phyloP scores from a whole-genome alignment of 35 echinoderm and acorn worm genomes.

The Amphiura filiformis region DNA sequence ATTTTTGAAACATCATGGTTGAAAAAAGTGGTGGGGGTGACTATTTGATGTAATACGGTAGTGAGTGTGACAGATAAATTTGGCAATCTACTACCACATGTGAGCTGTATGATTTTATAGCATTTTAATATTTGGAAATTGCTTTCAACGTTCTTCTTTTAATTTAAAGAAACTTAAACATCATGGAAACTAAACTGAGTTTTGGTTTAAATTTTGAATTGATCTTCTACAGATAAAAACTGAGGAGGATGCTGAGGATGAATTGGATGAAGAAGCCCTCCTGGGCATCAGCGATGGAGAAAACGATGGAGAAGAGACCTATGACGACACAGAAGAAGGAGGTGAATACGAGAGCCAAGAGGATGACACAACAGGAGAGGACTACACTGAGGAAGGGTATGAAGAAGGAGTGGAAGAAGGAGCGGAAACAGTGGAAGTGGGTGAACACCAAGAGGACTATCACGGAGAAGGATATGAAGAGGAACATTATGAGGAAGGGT shows the following conservation, averaged over 20 bases:
- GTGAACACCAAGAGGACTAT: not conserved
- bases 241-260: conserved; percentile 2
- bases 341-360: not conserved
- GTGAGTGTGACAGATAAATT: too few relatives aligned
- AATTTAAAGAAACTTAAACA: too few relatives aligned
- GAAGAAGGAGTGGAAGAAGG: not conserved
- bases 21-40: too few relatives aligned
- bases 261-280: conserved; percentile 43
- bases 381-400: not conserved
- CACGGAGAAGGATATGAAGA: not conserved
- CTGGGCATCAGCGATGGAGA: conserved; percentile 28
- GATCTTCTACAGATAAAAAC: too few relatives aligned
- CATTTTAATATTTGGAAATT: too few relatives aligned
- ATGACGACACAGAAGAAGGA: not conserved
- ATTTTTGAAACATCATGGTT: too few relatives aligned
- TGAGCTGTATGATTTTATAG: too few relatives aligned
- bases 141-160: too few relatives aligned
- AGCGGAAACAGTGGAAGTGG: not conserved
- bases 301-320: not conserved
- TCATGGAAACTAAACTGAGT: too few relatives aligned
- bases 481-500: not conserved
- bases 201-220: too few relatives aligned
- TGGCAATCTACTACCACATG: too few relatives aligned
- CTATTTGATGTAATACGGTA: too few relatives aligned
- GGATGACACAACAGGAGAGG: not conserved